A percentile compares a stretch with the other conserved stretches of the same genome.
Conservation (phyloP, 2,888 invertebrate genomes). For the Drosophila anomelani region DNA sequence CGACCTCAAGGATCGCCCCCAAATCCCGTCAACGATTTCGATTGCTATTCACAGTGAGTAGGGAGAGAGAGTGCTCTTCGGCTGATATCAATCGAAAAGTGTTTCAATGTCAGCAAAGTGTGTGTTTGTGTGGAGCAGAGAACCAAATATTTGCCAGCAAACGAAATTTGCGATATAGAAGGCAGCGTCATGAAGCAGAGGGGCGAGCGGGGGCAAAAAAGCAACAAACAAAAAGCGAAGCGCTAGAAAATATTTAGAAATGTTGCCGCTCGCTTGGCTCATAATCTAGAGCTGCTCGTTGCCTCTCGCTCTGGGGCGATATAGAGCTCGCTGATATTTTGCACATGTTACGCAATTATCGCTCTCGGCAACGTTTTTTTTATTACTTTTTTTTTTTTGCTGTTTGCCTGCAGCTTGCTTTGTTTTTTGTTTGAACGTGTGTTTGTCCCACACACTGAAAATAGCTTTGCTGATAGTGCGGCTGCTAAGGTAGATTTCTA, state of each 20-base stretch:
- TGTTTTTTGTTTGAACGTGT: conserved; percentile 47
- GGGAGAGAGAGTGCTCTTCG: conserved; percentile 8
- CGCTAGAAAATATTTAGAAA: conserved; percentile 21
- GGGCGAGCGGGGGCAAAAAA: not conserved
- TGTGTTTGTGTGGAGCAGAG: not conserved
- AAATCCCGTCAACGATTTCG: conserved; percentile 3
- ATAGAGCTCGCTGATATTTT: conserved; percentile 29
- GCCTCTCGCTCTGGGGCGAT: conserved; percentile 16
- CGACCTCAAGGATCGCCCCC: not conserved
- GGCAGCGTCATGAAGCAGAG: not conserved
- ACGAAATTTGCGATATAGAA: conserved; percentile 8
- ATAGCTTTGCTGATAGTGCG: conserved; percentile 62
- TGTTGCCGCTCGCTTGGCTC: conserved; percentile 27
- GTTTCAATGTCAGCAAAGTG: conserved; percentile 51
- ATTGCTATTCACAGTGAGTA: conserved; percentile 9
- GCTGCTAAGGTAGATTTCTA: conserved; percentile 37
- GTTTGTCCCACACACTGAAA: conserved; percentile 26
- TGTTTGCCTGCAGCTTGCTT: conserved; percentile 45
- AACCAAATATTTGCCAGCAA: conserved; percentile 17
- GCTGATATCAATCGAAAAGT: conserved; percentile 30
- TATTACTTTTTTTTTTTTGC: conserved; percentile 4
- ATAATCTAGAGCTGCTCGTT: conserved; percentile 22
- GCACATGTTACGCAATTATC: conserved; percentile 71
- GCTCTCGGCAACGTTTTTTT: conserved; percentile 52
- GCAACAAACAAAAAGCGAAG: conserved; percentile 51